Base-by-base conservation (phyloP, 1,140 invertebrate genomes). In the Teleogryllus occipitalis region DNA sequence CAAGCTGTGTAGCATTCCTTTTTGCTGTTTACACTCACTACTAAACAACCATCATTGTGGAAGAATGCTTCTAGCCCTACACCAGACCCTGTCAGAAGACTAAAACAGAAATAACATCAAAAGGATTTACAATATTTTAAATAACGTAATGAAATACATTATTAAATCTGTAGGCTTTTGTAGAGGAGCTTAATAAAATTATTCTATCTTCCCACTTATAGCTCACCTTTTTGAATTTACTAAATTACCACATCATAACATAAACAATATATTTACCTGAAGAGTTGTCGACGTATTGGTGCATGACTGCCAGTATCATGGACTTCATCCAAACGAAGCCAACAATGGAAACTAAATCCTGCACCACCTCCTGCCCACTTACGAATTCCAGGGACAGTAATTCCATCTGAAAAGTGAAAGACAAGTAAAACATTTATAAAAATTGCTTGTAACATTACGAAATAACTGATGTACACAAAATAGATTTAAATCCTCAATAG, bases 11-110 rank as follows among this genome's bases (percentile, higher is more conserved):
- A 84, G 83, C 88, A 90, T 79, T 92, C 90, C 78, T 91, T 90
- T 77, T 89, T 88, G 15, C 87, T 90, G 21, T 87, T 84, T 21
- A 90, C 87, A 47, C 88, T 89, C 27, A 91, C 87, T 21, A 91
- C 88, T 27, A 92, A 83, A 77, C 86, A 86, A 7, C 88, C 88
- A 80, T 89, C 87, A 18, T 87, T 84, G 27, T 88, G 89, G 47
- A 92, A 86, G 82, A 91, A 92, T 6, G 89, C 88, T 84, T 92
- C 91, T 80, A 91, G 89, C 10, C 91, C 90, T 82, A 86, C 85
- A 8, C 89, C 88, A 79, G 85, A 84, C 81, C 83, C 87, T 14
- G 88, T 89, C n/a, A 87, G 83, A 81, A 91, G 86, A 78, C 90
- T 91, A 82, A 76, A 85, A 81, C 47, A 77, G 8, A 15, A 75